These are phyloP conservation scores for Hyposoter dolosus DNA, from an alignment of 2,888 invertebrate species.

Conservation along the genomic window DNA sequence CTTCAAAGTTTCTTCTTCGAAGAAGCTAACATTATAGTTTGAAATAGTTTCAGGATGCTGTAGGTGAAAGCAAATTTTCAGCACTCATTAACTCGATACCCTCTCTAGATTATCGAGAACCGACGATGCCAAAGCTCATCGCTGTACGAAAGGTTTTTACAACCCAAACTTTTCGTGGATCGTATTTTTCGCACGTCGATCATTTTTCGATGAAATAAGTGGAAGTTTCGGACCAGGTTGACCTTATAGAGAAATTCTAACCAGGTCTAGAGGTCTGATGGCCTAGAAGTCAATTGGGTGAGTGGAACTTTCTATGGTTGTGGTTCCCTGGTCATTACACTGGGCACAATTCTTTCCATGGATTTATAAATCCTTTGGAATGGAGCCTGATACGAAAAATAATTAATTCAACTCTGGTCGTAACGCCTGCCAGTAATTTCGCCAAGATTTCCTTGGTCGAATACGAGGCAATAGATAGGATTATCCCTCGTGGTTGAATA, in stretches of 20 bases:
- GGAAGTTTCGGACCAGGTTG: too few relatives aligned
- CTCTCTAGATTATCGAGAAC: neutral
- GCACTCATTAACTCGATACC: neutral
- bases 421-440: neutral
- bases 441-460: constrained; percentile 1
- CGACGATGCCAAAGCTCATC: neutral
- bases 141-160: neutral
- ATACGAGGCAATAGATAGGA: constrained; percentile 30
- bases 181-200: neutral
- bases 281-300: too few relatives aligned
- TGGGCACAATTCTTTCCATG: neutral
- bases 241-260: too few relatives aligned
- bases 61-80: neutral
- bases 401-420: neutral
- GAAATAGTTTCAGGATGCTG: neutral
- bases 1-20: neutral
- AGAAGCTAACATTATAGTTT: neutral
- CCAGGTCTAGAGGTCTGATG: too few relatives aligned
- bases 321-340: neutral
- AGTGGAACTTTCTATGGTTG: neutral
- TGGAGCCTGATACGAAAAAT: neutral
- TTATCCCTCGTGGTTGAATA: constrained; percentile 33
- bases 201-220: too few relatives aligned
- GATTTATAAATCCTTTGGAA: neutral
- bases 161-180: neutral